Percentiles rank a stretch among this genome's conserved stretches.
These are phyloP conservation scores for Brachionus manjavacas DNA, from an alignment of 1,140 invertebrate species.

Conservation along the genomic window DNA sequence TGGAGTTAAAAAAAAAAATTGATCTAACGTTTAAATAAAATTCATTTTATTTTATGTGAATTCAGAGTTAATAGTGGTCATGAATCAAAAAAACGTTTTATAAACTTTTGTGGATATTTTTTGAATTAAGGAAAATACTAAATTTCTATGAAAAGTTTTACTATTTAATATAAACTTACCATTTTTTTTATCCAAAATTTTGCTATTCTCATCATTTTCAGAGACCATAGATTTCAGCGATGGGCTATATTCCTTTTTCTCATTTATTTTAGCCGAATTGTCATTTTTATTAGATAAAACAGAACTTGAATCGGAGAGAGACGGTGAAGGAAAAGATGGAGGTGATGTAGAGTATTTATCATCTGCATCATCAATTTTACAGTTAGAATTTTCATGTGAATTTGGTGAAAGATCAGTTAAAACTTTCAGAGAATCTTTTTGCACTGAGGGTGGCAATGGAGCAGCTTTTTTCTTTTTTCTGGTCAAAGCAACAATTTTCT, in stretches of 20 bases:
- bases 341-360: conserved; percentile 9
- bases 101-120: neutral
- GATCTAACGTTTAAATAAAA: too few species aligned
- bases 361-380: neutral
- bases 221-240: neutral
- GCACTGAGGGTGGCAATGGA: conserved; percentile 13
- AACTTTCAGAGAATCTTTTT: neutral
- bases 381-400: neutral
- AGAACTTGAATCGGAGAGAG: neutral
- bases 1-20: too few species aligned
- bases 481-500: conserved; percentile 4
- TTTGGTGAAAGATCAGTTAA: neutral
- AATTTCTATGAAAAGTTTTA: neutral
- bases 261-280: neutral
- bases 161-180: neutral
- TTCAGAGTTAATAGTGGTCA: too few species aligned
- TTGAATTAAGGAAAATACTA: neutral
- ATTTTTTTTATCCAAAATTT: neutral
- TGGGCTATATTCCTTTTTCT: neutral
- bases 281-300: neutral
- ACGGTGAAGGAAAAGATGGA: conserved; percentile 3
- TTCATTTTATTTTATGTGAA: too few species aligned
- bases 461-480: conserved; percentile 35
- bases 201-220: neutral
- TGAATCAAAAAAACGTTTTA: too few species aligned